Percentiles rank a stretch among this genome's conserved stretches.
Evolutionary conservation across 2,888 invertebrate species (phyloP).

Genomic region (Ormia ochracea): DNA sequence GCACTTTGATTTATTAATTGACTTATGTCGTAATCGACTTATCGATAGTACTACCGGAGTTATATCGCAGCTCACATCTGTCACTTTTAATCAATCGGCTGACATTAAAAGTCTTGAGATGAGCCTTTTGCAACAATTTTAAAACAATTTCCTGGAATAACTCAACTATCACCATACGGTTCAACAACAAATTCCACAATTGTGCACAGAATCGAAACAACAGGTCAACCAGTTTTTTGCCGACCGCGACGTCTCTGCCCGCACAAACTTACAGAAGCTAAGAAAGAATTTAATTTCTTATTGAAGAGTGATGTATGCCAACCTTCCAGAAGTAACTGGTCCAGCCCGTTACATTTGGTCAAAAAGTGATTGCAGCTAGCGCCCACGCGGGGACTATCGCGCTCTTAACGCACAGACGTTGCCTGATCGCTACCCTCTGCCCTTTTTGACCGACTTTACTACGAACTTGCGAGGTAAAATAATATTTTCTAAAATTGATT

Average conservation of each 20-base stretch:
- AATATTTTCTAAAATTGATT: conserved; percentile 57
- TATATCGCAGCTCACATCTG: background rate
- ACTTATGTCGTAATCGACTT: background rate
- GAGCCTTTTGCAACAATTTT: background rate
- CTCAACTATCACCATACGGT: background rate
- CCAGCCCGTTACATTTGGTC: conserved; percentile 37
- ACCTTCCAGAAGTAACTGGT: background rate
- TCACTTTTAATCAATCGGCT: background rate
- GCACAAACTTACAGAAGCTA: background rate
- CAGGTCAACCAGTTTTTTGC: background rate
- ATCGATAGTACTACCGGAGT: background rate
- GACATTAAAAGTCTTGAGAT: background rate
- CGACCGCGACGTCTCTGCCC: background rate
- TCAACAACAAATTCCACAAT: background rate
- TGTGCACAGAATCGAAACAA: background rate
- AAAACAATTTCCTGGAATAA: background rate
- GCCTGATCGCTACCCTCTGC: conserved; percentile 21
- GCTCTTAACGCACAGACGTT: conserved; percentile 13
- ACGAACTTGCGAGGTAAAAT: conserved; percentile 15
- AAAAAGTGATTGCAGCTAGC: too few relatives aligned
- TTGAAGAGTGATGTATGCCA: background rate
- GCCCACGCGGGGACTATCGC: conserved; percentile 40
- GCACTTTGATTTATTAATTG: background rate
- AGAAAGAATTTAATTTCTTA: background rate
- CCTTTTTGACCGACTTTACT: too few relatives aligned